Evolutionary conservation across 2,797 vertebrate species (phyloP).

Genomic region (Philypnodon macrostomus): DNA sequence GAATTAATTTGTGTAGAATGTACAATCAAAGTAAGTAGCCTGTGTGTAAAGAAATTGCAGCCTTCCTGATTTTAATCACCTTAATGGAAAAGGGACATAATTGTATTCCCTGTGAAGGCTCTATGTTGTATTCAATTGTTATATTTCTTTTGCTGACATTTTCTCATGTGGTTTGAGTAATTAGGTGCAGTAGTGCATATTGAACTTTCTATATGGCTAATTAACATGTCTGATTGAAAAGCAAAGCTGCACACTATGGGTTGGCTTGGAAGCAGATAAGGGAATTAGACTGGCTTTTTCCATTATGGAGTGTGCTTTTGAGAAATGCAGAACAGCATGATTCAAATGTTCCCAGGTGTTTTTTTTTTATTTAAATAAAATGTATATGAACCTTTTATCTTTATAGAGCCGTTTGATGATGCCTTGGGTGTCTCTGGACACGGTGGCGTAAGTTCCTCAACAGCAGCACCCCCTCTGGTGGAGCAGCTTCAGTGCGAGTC

Average conservation of each 20-base stretch:
- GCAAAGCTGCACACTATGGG: conserved; percentile 28
- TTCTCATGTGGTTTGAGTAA: conserved; percentile 14
- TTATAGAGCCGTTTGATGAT: conserved; percentile 92
- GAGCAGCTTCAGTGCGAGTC: conserved; percentile 89
- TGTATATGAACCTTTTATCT: no score
- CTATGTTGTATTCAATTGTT: conserved; percentile 15
- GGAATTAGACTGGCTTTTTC: conserved; percentile 46
- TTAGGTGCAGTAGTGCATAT: conserved; percentile 30
- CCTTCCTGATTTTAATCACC: conserved; percentile 8
- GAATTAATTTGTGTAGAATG: not conserved
- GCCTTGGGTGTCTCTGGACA: conserved; percentile 80
- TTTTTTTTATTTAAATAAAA: no score
- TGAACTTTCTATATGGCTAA: conserved; percentile 28
- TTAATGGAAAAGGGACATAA: not conserved
- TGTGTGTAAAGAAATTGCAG: not conserved
- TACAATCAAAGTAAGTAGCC: conserved; percentile 9
- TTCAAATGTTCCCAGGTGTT: not conserved
- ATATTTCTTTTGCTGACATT: conserved; percentile 7
- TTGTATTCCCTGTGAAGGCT: not conserved
- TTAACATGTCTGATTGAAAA: conserved; percentile 36
- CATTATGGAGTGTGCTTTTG: conserved; percentile 41
- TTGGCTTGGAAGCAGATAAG: conserved; percentile 36
- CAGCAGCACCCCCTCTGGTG: conserved; percentile 83
- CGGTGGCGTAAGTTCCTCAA: conserved; percentile 48
- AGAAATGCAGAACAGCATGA: conserved; percentile 18